Evolutionary conservation across 2,113 vertebrate species (phyloP).

Genomic region (Lasiurus cinereus): DNA sequence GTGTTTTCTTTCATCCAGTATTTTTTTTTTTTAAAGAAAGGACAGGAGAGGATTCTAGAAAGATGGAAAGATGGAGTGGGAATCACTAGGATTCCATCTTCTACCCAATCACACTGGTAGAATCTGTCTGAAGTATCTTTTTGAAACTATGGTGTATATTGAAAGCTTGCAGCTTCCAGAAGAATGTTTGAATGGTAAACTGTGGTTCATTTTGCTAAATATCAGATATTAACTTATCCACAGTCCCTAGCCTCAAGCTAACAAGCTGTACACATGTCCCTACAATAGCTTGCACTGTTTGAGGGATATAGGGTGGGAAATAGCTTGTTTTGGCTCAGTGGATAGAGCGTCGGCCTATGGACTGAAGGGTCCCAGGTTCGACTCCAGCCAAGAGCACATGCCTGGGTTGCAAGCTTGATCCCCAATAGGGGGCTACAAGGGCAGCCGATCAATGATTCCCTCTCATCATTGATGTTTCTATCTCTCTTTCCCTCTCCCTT

Average conservation of each 20-base stretch:
- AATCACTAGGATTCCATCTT: neutral
- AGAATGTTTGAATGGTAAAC: neutral
- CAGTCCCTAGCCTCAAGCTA: neutral
- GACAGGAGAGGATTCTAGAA: neutral
- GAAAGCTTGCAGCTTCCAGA: neutral
- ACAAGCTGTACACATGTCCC: neutral
- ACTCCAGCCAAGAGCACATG: too few relatives aligned
- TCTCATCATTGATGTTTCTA: too few relatives aligned
- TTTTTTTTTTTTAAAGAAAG: too few relatives aligned
- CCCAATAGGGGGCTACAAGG: too few relatives aligned
- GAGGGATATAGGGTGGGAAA: rapidly evolving
- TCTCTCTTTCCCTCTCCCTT: too few relatives aligned
- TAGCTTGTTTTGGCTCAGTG: too few relatives aligned
- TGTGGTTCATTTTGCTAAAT: neutral
- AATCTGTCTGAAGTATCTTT: neutral
- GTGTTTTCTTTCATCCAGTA: neutral
- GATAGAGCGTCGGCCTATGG: too few relatives aligned
- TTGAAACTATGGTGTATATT: neutral
- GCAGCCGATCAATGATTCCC: too few relatives aligned
- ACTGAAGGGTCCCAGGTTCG: too few relatives aligned
- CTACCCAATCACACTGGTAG: neutral
- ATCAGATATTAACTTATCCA: neutral
- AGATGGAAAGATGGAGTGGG: neutral
- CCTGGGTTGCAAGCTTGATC: too few relatives aligned
- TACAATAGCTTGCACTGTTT: neutral